phyloP scores from a whole-genome alignment of 2,797 vertebrate species.

The Apogon talboti region DNA sequence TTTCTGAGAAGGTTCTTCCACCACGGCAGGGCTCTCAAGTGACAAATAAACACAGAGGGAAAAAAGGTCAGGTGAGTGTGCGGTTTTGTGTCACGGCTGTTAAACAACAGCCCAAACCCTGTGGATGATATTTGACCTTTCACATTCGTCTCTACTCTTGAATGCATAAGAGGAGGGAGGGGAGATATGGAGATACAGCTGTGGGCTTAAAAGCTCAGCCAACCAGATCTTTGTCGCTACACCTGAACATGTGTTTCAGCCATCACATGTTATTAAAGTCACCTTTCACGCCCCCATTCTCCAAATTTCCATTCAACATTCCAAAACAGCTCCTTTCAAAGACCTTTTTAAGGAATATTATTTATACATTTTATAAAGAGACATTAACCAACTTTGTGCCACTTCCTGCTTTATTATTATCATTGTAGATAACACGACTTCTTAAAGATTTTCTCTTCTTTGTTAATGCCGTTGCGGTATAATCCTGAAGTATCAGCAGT shows the following conservation, averaged over 20 bases:
- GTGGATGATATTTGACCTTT: constrained; percentile 65
- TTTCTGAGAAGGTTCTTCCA: constrained; percentile 23
- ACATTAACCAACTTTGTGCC: too few species aligned
- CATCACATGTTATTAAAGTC: too few species aligned
- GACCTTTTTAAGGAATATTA: background rate
- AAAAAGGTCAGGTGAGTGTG: constrained; percentile 48
- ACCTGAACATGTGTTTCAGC: constrained; percentile 29
- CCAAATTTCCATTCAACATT: too few species aligned
- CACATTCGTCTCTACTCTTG: constrained; percentile 51
- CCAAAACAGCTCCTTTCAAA: too few species aligned
- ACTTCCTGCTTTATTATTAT: too few species aligned
- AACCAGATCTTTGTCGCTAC: constrained; percentile 31
- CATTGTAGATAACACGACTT: too few species aligned
- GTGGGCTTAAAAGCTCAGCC: constrained; percentile 41
- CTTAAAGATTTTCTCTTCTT: too few species aligned
- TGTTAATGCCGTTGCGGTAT: too few species aligned
- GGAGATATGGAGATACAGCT: constrained; percentile 29
- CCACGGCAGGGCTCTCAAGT: constrained; percentile 48
- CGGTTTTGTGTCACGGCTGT: constrained; percentile 41
- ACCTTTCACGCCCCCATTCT: too few species aligned
- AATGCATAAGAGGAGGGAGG: constrained; percentile 26
- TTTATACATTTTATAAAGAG: too few species aligned
- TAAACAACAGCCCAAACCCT: constrained; percentile 56
- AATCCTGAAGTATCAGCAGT: too few species aligned
- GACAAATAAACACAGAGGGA: constrained; percentile 57